Percentiles rank a stretch among this genome's conserved stretches.
Conservation (phyloP, 53 echinoderm and acorn worm species). For the Mesocentrotus franciscanus region DNA sequence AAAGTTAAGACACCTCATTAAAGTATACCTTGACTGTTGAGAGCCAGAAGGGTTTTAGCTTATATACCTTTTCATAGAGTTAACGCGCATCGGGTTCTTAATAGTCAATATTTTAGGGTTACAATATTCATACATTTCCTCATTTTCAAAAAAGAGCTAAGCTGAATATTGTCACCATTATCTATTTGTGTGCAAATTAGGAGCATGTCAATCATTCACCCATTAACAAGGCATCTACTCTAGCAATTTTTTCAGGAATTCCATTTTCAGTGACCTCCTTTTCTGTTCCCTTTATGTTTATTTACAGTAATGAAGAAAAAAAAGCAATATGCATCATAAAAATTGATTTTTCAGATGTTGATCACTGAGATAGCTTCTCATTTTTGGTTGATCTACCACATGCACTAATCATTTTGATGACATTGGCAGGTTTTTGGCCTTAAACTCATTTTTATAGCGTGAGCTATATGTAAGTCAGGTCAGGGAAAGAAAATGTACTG, state of each 20-base stretch:
- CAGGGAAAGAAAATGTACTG: neutral
- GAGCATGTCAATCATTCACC: neutral
- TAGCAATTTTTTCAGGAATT: neutral
- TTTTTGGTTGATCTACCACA: neutral
- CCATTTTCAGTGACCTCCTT: constrained; percentile 1
- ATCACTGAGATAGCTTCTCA: neutral
- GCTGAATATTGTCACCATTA: neutral
- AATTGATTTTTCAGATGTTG: constrained; percentile 19
- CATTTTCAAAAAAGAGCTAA: neutral
- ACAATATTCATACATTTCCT: too few relatives aligned
- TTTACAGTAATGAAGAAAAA: neutral
- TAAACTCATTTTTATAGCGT: neutral
- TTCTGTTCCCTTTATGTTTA: neutral
- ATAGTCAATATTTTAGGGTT: too few relatives aligned
- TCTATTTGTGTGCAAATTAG: neutral
- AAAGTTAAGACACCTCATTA: too few relatives aligned
- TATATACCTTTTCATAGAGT: too few relatives aligned
- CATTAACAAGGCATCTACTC: neutral
- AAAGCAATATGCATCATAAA: constrained; percentile 12
- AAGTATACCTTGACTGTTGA: too few relatives aligned
- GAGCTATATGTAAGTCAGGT: neutral
- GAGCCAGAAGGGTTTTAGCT: too few relatives aligned
- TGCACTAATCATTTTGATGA: constrained; percentile 1
- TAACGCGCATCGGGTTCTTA: too few relatives aligned
- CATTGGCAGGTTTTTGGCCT: neutral